A percentile compares a stretch with the other conserved stretches of the same genome.
These are phyloP conservation scores for Macroglossus sobrinus DNA, from an alignment of 2,113 vertebrate species.

Conservation along the genomic window DNA sequence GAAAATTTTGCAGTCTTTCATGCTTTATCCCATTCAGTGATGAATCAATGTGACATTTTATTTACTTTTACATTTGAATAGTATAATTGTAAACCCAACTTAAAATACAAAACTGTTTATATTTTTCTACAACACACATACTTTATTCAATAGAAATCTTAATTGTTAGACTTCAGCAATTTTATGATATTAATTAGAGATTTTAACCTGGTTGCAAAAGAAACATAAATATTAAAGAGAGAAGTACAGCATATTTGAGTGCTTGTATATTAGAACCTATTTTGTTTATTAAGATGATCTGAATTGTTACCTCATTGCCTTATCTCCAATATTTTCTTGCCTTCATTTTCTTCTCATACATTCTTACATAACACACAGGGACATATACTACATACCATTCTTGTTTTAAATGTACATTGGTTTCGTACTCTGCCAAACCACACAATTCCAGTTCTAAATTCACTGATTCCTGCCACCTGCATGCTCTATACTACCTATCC, in stretches of 20 bases:
- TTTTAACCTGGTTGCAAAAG: not conserved
- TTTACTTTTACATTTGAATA: conserved; percentile 17
- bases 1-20: not conserved
- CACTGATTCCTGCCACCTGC: not conserved
- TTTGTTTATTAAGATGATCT: not conserved
- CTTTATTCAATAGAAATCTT: not conserved
- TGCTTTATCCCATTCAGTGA: not conserved
- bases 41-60: not conserved
- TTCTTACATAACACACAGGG: not conserved
- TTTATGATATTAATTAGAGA: not conserved
- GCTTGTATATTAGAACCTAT: not conserved
- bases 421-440: not conserved
- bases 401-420: not conserved
- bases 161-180: not conserved
- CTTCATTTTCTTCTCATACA: not conserved
- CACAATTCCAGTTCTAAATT: not conserved
- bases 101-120: not conserved
- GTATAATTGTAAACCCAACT: not conserved
- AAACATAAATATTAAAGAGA: not conserved
- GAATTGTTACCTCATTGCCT: not conserved
- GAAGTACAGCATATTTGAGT: not conserved
- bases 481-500: not conserved
- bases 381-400: not conserved
- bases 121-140: not conserved
- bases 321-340: not conserved